These are phyloP conservation scores for Boloria selene DNA, from an alignment of 2,888 invertebrate species.

Conservation along the genomic window DNA sequence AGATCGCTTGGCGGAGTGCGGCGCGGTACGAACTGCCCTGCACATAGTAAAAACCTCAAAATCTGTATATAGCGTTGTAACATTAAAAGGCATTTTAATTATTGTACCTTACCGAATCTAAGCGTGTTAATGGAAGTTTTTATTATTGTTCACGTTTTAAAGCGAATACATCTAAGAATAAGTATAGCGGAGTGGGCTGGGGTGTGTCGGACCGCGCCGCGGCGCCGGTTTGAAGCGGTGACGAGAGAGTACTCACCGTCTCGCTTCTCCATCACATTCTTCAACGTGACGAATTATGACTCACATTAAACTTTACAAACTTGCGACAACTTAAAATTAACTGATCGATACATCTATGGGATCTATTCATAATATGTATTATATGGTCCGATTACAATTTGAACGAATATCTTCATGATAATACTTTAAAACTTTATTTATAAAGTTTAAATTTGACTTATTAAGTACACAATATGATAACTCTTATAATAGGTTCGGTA, in stretches of 20 bases:
- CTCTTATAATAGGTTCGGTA: constrained; percentile 24
- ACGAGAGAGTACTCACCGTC: constrained; percentile 8
- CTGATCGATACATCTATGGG: constrained; percentile 29
- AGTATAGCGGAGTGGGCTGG: constrained; percentile 3
- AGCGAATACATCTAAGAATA: constrained; percentile 16
- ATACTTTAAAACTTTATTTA: constrained; percentile 23
- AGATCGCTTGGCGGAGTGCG: constrained; percentile 49
- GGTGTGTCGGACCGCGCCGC: constrained; percentile 25
- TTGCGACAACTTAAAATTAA: constrained; percentile 30
- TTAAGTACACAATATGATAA: constrained; percentile 25
- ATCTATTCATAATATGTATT: constrained; percentile 32
- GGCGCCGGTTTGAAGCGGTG: constrained; percentile 14
- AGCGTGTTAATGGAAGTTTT: constrained; percentile 30
- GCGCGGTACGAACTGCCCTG: constrained; percentile 8
- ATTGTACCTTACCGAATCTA: constrained; percentile 27
- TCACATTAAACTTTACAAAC: constrained; percentile 28
- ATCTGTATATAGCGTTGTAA: constrained; percentile 26
- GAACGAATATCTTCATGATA: constrained; percentile 29
- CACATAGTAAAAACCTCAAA: constrained; percentile 24
- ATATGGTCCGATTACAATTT: constrained; percentile 37
- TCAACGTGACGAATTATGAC: constrained; percentile 21
- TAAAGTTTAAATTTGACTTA: constrained; percentile 28
- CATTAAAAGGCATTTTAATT: constrained; percentile 24
- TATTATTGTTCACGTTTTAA: constrained; percentile 26
- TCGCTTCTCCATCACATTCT: constrained; percentile 15